These are phyloP conservation scores for Narcine bancroftii DNA, from an alignment of 2,113 vertebrate genomes.

Conservation along the genomic window DNA sequence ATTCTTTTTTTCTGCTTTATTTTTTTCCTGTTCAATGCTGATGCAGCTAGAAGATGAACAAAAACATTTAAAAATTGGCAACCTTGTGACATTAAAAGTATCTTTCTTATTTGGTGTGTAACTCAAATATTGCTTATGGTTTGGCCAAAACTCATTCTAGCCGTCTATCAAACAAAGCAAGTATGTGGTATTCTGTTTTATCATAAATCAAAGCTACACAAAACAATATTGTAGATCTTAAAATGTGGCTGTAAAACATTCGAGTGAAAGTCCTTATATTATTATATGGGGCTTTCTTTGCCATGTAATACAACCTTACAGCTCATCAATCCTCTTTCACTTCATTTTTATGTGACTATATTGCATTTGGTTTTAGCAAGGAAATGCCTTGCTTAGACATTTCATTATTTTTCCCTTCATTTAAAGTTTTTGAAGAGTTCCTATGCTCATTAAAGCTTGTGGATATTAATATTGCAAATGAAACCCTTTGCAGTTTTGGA, in stretches of 20 bases:
- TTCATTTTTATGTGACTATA: background rate
- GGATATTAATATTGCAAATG: background rate
- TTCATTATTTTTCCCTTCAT: background rate
- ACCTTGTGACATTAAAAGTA: background rate
- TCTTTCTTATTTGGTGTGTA: background rate
- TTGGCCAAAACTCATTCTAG: background rate
- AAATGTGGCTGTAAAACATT: background rate
- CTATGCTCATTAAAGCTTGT: background rate
- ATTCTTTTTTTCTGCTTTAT: background rate
- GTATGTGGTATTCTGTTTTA: background rate
- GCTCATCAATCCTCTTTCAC: background rate
- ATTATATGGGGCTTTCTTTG: background rate
- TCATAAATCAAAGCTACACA: background rate
- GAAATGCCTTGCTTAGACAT: background rate
- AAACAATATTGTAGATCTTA: background rate
- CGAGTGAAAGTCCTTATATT: background rate
- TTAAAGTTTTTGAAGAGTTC: background rate
- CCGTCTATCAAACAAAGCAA: background rate
- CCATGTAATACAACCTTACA: background rate
- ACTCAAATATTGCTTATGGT: background rate
- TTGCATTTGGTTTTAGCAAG: background rate
- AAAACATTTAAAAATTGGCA: slow-evolving; percentile 6
- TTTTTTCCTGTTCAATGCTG: background rate
- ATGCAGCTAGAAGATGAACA: background rate
- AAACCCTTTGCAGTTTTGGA: background rate